Conservation (phyloP, 2,888 invertebrate species). For the Temnothorax ravouxi region DNA sequence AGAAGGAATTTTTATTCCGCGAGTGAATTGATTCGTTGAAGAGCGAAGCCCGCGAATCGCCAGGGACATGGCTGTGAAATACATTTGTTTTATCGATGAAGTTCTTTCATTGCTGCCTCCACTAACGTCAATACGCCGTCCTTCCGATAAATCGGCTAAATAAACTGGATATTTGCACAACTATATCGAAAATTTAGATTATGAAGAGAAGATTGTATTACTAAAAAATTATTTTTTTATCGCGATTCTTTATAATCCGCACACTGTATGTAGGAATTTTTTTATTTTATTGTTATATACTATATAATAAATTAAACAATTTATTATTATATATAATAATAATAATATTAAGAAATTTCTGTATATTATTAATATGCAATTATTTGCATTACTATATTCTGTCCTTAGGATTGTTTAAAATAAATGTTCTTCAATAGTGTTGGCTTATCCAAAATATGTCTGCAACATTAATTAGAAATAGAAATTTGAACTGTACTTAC, state of each 20-base stretch:
- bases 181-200: not conserved
- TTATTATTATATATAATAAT: not conserved
- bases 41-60: not conserved
- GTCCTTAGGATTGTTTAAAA: not conserved
- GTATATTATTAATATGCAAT: not conserved
- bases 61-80: not conserved
- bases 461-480: not conserved
- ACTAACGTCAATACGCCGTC: not conserved
- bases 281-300: not conserved
- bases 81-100: not conserved
- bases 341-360: not conserved
- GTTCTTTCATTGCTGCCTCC: not conserved
- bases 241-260: not conserved
- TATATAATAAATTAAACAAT: not conserved
- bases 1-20: conserved; percentile 31
- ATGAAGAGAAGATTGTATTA: not conserved
- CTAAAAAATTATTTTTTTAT: not conserved
- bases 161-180: not conserved
- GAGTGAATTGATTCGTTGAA: conserved; percentile 31
- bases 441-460: not conserved
- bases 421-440: not conserved
- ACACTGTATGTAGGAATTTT: not conserved
- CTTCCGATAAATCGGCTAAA: not conserved
- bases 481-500: conserved; percentile 77
- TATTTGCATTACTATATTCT: not conserved